A percentile compares a stretch with the other conserved stretches of the same genome.
Conservation (phyloP, 2,113 vertebrate species). For the Anhinga rufa region DNA sequence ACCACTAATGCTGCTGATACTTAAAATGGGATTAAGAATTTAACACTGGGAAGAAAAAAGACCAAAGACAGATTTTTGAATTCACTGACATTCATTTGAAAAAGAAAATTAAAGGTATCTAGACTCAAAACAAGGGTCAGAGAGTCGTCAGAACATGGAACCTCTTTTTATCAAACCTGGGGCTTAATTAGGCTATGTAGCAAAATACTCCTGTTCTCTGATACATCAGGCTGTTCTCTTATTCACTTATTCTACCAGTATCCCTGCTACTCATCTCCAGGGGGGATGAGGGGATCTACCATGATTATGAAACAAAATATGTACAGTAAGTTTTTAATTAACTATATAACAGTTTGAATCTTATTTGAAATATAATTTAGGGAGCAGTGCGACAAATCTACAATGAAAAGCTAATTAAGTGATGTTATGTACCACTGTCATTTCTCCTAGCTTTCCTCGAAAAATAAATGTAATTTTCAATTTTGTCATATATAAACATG, state of each 20-base stretch:
- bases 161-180: background rate
- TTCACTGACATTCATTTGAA: background rate
- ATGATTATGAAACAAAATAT: background rate
- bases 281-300: background rate
- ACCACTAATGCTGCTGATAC: background rate
- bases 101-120: background rate
- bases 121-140: background rate
- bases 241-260: background rate
- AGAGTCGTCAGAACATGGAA: background rate
- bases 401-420: background rate
- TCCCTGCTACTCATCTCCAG: background rate
- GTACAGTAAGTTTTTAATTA: background rate
- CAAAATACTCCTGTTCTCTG: background rate
- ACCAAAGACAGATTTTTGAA: background rate
- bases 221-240: background rate
- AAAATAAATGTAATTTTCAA: background rate
- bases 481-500: background rate
- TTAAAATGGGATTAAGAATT: constrained; percentile 34
- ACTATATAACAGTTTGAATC: background rate
- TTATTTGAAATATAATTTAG: background rate
- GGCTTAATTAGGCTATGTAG: background rate
- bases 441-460: background rate
- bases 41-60: background rate
- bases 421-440: background rate
- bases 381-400: background rate